Evolutionary conservation across 2,797 vertebrate genomes (phyloP).

Genomic region (Microctenopoma stevenorrisi): DNA sequence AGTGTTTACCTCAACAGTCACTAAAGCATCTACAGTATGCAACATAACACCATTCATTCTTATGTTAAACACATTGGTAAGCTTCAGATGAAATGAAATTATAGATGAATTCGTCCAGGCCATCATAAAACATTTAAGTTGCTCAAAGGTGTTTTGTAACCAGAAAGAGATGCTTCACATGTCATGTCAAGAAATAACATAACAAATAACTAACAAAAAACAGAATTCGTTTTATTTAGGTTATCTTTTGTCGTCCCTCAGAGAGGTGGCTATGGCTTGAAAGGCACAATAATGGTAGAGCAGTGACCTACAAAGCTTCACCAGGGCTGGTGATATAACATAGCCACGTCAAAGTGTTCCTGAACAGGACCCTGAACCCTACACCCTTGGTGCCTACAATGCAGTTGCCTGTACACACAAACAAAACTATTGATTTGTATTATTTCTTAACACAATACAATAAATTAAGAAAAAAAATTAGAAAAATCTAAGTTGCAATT

Average conservation of each 20-base stretch:
- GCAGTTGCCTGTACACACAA: too few relatives aligned
- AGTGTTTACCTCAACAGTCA: constrained; percentile 37
- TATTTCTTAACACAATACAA: constrained; percentile 24
- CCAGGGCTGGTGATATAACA: too few relatives aligned
- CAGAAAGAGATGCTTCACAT: constrained; percentile 13
- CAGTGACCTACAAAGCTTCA: too few relatives aligned
- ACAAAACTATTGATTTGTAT: too few relatives aligned
- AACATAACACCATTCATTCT: background rate
- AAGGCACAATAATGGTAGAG: too few relatives aligned
- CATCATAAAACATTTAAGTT: background rate
- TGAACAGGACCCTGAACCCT: too few relatives aligned
- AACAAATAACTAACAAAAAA: constrained; percentile 12
- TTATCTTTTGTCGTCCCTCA: background rate
- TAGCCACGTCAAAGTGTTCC: too few relatives aligned
- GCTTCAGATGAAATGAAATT: background rate
- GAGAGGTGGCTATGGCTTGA: too few relatives aligned
- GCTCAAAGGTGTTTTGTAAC: constrained; percentile 11
- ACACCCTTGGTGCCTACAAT: too few relatives aligned
- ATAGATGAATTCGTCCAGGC: background rate
- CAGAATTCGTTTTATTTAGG: constrained; percentile 3
- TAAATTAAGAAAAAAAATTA: constrained; percentile 50
- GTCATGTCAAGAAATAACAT: constrained; percentile 23
- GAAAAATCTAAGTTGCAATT: constrained; percentile 43
- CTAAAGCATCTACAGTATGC: background rate
- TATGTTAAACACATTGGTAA: background rate